Evolutionary conservation across 2,113 vertebrate genomes (phyloP), one percentile per base, ranked within the genome.

Genomic region (Hippocampus abdominalis): DNA sequence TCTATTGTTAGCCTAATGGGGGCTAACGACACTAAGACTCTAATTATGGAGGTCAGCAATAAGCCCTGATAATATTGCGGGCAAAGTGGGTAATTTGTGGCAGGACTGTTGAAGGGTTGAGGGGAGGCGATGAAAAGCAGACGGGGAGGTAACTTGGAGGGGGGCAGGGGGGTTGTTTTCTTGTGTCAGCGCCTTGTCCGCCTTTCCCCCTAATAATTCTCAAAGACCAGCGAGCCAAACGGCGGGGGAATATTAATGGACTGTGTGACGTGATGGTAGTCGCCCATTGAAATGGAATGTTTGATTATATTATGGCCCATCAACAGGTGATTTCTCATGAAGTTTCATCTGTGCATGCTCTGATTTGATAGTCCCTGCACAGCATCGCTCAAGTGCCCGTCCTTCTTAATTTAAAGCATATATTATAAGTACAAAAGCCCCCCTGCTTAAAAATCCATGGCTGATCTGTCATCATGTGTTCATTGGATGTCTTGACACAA

Each of bases 51-150:
- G 91, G 88, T 86, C 91, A 90, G 90, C 93, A 92, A 93, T 94
- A 93, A 92, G 93, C 93, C 94, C 93, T 93, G 94, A 95, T 95
- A 93, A 96, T 95, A 95, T 94, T 94, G 93, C 92, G 90, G 94
- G 94, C 91, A 94, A 94, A 96, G 94, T 94, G 94, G 90, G 88
- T 91, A 89, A 92, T 93, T 91, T 91, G 84, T 88, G 83, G 89
- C 87, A 88, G 86, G 87, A 89, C 84, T 89, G 89, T 86, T 86
- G 77, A 89, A 88, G 87, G 81, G 80, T 81, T 74, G 78, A 86
- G 60, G 76, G 81, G 82, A 82, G 84, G 71, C 64, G 48, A 79
- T 76, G 78, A 62, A 76, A 85, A 71, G 32, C 64, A 68, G 53
- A 29, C 64, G 70, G 54, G 64, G 63, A 20, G 63, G 57, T 3